Evolutionary conservation across 2,113 vertebrate genomes (phyloP).

Genomic region (Pelecanoides urinatrix): DNA sequence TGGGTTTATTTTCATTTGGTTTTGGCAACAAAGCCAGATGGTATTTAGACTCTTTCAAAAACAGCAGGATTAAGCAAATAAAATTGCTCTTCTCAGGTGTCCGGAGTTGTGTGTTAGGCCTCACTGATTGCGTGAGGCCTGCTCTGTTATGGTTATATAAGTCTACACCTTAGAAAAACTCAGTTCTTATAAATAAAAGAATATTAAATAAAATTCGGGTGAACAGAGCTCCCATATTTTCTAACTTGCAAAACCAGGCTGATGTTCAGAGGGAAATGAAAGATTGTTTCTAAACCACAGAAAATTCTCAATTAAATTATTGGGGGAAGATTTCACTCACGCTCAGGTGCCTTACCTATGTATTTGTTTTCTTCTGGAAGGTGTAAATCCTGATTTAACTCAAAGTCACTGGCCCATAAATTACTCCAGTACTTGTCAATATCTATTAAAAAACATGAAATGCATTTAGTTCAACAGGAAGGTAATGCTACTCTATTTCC

Average conservation of each 20-base stretch:
- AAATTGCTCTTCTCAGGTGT: neutral
- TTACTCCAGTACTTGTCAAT: slow-evolving; percentile 84
- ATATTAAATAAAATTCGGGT: neutral
- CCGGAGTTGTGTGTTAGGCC: neutral
- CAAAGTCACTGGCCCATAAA: slow-evolving; percentile 83
- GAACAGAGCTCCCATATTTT: neutral
- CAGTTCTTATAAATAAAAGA: neutral
- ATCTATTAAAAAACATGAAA: slow-evolving; percentile 70
- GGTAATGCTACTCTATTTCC: neutral
- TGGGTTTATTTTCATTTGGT: neutral
- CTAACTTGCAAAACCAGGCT: neutral
- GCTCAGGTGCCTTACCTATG: slow-evolving; percentile 79
- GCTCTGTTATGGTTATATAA: neutral
- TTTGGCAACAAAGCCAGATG: neutral
- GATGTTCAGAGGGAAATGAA: neutral
- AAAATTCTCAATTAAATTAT: neutral
- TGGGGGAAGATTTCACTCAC: neutral
- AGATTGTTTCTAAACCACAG: neutral
- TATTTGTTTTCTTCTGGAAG: slow-evolving; percentile 94
- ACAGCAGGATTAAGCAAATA: neutral
- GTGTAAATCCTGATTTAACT: slow-evolving; percentile 85
- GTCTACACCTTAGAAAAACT: neutral
- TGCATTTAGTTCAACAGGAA: neutral
- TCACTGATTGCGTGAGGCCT: neutral
- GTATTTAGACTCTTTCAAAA: neutral